phyloP scores from a whole-genome alignment of 1,140 invertebrate genomes.

The Agraylea sexmaculata region DNA sequence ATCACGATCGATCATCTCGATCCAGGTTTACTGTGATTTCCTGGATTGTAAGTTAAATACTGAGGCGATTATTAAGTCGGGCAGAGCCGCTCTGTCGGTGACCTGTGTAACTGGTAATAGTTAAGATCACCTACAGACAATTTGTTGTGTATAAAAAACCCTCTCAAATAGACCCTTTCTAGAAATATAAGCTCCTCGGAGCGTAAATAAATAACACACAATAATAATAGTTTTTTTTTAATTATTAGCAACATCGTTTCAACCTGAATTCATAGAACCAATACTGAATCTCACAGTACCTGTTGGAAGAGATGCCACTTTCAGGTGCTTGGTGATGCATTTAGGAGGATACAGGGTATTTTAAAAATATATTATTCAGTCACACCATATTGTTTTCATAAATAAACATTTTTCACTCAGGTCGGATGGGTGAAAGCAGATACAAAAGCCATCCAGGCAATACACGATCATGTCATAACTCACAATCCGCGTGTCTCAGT shows the following conservation, averaged over 20 bases:
- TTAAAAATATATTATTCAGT: background rate
- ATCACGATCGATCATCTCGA: too few relatives aligned
- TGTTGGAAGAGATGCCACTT: conserved; percentile 73
- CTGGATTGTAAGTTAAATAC: too few relatives aligned
- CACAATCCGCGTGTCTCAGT: conserved; percentile 73
- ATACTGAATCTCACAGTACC: conserved; percentile 75
- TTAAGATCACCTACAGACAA: too few relatives aligned
- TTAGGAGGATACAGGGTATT: conserved; percentile 78
- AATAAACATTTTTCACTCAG: conserved; percentile 32
- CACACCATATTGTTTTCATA: background rate
- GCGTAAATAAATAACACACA: too few relatives aligned
- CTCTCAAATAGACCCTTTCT: too few relatives aligned
- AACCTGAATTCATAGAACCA: conserved; percentile 73
- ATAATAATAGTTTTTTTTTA: conserved; percentile 17
- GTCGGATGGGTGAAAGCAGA: conserved; percentile 84
- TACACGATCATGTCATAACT: conserved; percentile 80
- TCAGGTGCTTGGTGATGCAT: conserved; percentile 76
- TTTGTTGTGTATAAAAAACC: too few relatives aligned
- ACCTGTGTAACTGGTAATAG: too few relatives aligned
- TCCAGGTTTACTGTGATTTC: too few relatives aligned
- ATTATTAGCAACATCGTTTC: conserved; percentile 52
- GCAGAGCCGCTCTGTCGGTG: too few relatives aligned
- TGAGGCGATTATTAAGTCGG: too few relatives aligned
- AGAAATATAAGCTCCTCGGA: too few relatives aligned
- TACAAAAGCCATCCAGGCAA: conserved; percentile 75